These are phyloP conservation scores for Pluvialis apricaria DNA, from an alignment of 2,113 vertebrate genomes.

Conservation along the genomic window DNA sequence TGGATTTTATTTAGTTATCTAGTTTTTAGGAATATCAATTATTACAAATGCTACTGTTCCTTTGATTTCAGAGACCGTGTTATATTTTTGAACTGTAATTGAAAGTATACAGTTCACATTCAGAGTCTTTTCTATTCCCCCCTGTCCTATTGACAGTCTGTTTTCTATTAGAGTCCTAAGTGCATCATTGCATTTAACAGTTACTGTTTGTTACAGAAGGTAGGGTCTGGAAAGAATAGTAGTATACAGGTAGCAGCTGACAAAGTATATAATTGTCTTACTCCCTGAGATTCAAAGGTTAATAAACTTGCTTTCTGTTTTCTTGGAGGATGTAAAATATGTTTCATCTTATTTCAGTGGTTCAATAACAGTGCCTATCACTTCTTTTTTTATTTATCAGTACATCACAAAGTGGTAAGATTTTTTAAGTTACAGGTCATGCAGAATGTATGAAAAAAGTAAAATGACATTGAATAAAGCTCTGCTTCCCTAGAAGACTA, in stretches of 20 bases:
- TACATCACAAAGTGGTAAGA: background rate
- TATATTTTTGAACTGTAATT: background rate
- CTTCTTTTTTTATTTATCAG: background rate
- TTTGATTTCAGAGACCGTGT: background rate
- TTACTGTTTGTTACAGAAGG: background rate
- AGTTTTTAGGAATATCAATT: background rate
- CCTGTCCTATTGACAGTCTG: background rate
- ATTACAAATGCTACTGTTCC: background rate
- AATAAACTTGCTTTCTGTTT: background rate
- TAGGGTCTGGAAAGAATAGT: background rate
- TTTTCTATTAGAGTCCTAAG: background rate
- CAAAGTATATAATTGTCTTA: background rate
- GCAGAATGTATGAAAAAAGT: background rate
- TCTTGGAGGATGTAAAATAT: background rate
- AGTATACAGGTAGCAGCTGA: background rate
- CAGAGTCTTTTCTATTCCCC: background rate
- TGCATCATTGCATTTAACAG: conserved; percentile 11
- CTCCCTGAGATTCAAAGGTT: background rate
- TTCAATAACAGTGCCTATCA: background rate
- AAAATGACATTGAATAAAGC: background rate
- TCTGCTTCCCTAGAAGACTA: background rate
- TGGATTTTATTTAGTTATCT: background rate
- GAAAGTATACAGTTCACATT: background rate
- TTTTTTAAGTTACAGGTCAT: background rate
- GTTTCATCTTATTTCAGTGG: background rate